Evolutionary conservation across 2,113 vertebrate species (phyloP).

Genomic region (Pygoscelis adeliae): DNA sequence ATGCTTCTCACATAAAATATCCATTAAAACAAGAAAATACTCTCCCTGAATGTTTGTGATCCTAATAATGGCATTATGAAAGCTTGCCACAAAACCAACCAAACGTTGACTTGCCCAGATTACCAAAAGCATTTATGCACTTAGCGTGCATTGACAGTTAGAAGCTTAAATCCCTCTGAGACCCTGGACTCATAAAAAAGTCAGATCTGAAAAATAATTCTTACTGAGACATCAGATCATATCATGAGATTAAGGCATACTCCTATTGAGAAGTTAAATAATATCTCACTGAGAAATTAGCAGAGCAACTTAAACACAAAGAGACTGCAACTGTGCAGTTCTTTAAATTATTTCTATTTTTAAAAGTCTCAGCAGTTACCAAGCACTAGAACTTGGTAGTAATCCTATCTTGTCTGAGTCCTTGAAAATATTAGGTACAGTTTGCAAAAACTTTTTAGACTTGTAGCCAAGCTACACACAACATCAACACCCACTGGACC

Average conservation of each 20-base stretch:
- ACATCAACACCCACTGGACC: not conserved
- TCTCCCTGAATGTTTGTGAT: not conserved
- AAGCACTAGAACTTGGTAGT: not conserved
- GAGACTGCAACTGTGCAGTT: not conserved
- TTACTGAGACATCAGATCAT: not conserved
- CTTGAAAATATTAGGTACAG: not conserved
- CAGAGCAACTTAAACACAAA: not conserved
- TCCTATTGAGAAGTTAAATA: not conserved
- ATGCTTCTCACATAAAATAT: not conserved
- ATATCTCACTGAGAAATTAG: not conserved
- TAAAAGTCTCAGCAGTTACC: not conserved
- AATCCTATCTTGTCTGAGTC: not conserved
- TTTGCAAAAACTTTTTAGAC: not conserved
- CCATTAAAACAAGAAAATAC: not conserved
- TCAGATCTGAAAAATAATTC: not conserved
- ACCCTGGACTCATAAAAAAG: not conserved
- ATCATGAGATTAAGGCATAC: not conserved
- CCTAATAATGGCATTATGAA: not conserved
- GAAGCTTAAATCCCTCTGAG: not conserved
- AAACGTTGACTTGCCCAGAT: not conserved
- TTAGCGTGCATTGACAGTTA: not conserved
- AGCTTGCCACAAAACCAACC: not conserved
- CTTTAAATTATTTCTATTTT: not conserved
- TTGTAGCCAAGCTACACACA: not conserved
- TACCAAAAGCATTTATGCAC: not conserved